phyloP scores from a whole-genome alignment of 2,888 invertebrate species.

The Carabus problematicus region DNA sequence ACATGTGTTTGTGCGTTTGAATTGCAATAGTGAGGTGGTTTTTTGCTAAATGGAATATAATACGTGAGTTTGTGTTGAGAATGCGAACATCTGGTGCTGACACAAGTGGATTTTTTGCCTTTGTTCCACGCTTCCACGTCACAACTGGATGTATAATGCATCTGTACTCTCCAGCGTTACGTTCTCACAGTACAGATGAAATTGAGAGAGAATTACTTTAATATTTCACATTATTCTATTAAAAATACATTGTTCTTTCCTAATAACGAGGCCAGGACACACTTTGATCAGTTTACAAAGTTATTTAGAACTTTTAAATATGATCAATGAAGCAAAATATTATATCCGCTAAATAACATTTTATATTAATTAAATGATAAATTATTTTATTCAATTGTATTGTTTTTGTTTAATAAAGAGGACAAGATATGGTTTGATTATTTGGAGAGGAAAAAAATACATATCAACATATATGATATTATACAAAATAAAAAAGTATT shows the following conservation, averaged over 20 bases:
- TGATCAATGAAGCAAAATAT: too few relatives aligned
- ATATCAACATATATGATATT: too few relatives aligned
- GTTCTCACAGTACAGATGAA: constrained; percentile 16
- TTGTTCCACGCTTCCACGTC: constrained; percentile 26
- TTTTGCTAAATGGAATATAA: too few relatives aligned
- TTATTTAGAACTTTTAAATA: too few relatives aligned
- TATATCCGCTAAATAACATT: too few relatives aligned
- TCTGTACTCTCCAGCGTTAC: constrained; percentile 17
- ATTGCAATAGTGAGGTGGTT: too few relatives aligned
- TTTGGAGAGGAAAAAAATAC: too few relatives aligned
- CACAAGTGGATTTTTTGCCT: constrained; percentile 21
- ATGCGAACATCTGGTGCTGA: constrained; percentile 24
- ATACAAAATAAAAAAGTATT: too few relatives aligned
- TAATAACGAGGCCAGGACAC: constrained; percentile 4
- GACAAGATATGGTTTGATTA: too few relatives aligned
- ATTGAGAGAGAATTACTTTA: constrained; percentile 8
- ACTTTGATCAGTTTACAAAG: not conserved
- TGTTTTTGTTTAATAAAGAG: too few relatives aligned
- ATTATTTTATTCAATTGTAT: too few relatives aligned
- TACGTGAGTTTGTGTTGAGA: constrained; percentile 5
- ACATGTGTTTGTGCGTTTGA: not conserved
- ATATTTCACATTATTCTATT: constrained; percentile 7
- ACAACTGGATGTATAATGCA: constrained; percentile 27
- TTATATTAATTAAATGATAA: too few relatives aligned
- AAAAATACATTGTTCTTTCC: constrained; percentile 1